phyloP scores from a whole-genome alignment of 1,140 invertebrate species.

The Philaenus spumarius region DNA sequence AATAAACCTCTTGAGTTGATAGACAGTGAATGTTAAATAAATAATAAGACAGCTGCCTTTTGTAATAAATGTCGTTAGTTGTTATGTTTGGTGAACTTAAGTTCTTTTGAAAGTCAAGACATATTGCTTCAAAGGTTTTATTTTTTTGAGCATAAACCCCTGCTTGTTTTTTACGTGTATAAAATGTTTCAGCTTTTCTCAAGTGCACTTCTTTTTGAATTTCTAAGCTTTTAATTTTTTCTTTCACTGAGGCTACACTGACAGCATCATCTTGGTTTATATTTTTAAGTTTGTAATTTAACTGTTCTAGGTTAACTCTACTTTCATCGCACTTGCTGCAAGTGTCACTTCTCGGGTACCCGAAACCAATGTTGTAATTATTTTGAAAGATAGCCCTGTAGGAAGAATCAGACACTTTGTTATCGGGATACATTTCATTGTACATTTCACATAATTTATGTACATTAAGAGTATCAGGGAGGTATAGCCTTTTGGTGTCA shows the following conservation, averaged over 20 bases:
- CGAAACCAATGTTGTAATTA: slow-evolving; percentile 19
- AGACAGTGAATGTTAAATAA: no score
- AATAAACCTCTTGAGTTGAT: no score
- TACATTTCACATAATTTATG: slow-evolving; percentile 17
- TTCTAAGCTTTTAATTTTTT: background rate
- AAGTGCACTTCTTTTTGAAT: slow-evolving; percentile 10
- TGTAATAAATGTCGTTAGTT: no score
- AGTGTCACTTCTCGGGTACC: slow-evolving; percentile 14
- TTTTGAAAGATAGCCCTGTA: slow-evolving; percentile 16
- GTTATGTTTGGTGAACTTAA: no score
- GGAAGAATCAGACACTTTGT: slow-evolving; percentile 13
- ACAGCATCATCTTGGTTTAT: slow-evolving; percentile 23
- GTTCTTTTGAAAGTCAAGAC: no score
- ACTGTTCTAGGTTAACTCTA: slow-evolving; percentile 13
- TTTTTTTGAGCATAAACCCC: no score
- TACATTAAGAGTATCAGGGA: slow-evolving; percentile 17
- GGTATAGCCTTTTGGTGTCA: slow-evolving; percentile 23
- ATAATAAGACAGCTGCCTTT: no score
- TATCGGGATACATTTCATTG: background rate
- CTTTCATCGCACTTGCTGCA: slow-evolving; percentile 9
- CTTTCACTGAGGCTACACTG: background rate
- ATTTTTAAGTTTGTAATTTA: slow-evolving; percentile 12
- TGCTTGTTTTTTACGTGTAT: no score
- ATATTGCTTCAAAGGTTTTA: no score
- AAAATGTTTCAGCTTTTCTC: no score